Evolutionary conservation across 1,140 invertebrate species (phyloP), one percentile per base, ranked within the genome.

Genomic region (Ylistrum balloti): DNA sequence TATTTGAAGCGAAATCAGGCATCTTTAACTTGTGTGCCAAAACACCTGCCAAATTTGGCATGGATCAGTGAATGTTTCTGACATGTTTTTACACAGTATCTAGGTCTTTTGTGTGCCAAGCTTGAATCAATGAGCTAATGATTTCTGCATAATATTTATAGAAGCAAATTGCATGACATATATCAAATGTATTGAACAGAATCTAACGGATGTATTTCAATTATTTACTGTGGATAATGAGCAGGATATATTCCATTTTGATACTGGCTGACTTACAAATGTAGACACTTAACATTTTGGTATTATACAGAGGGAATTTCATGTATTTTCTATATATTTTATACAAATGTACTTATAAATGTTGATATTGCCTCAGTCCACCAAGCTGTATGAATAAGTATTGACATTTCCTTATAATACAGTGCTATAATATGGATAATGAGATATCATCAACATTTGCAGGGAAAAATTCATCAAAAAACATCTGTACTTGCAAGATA

Each of bases 151-250:
- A 74, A 74, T 74, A 74, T 74, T 74, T 74, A 74, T 74, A 74
- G 56, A 74, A 74, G 28, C 56, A 74, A n/a, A 74, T 74, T 28
- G 56, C 56, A 74, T 28, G 56, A 74, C 56, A 74, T 74, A 74
- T 48, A 74, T n/a, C 0, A 74, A 17, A 45, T 45, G 35, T 38
- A 7, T 38, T 13, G 35, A 56, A 22, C 45, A 11, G 56, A 28
- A 74, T 74, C 56, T n/a, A 74, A 5, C 22, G 56, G 56, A 74
- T 74, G 56, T 74, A 74, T 74, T 74, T 74, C n/a, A 74, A 74
- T 74, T 74, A 74, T 74, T 74, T 74, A 74, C 56, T 17, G 5
- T 17, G 56, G 9, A n/a, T 74, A 5, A 74, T 28, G 5, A 74
- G 2, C 15, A 74, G 0, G 28, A n/a, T 1, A 5, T 0, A 5